Evolutionary conservation across 2,113 vertebrate species (phyloP).

Genomic region (Hippocampus guttulatus): DNA sequence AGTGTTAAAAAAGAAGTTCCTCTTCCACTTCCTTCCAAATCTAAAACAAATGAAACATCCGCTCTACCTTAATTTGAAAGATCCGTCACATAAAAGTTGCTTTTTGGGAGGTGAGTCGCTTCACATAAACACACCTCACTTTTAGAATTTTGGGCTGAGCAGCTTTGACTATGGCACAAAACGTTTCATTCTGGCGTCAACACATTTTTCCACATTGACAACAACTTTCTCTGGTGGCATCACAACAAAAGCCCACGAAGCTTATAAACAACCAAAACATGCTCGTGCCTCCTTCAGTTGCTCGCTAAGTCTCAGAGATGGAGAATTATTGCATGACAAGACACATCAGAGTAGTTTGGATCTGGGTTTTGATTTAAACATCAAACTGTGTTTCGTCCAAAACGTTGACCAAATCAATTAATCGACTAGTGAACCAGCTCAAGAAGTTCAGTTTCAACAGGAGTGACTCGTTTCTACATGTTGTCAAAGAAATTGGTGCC

Average conservation of each 20-base stretch:
- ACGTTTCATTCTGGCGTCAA: background rate
- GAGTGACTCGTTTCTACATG: conserved; percentile 6
- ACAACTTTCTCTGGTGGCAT: background rate
- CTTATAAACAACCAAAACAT: background rate
- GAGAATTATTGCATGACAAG: background rate
- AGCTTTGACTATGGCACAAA: background rate
- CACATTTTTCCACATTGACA: background rate
- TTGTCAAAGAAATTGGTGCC: conserved; percentile 12
- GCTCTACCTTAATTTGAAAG: background rate
- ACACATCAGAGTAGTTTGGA: background rate
- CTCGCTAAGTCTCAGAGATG: background rate
- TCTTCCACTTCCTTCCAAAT: too few species aligned
- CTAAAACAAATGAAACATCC: too few species aligned
- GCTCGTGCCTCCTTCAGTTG: background rate
- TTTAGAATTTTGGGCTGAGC: background rate
- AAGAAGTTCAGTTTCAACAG: background rate
- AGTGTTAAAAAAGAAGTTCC: too few species aligned
- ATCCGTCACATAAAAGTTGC: too few species aligned
- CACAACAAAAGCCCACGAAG: background rate
- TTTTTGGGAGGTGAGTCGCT: too few species aligned
- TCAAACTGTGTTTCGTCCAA: background rate
- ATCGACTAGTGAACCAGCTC: background rate
- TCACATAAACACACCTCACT: background rate
- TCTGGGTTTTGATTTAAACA: background rate
- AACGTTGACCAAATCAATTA: background rate